These are phyloP conservation scores for Enhydra lutris DNA, from an alignment of 2,113 vertebrate genomes.

Conservation along the genomic window DNA sequence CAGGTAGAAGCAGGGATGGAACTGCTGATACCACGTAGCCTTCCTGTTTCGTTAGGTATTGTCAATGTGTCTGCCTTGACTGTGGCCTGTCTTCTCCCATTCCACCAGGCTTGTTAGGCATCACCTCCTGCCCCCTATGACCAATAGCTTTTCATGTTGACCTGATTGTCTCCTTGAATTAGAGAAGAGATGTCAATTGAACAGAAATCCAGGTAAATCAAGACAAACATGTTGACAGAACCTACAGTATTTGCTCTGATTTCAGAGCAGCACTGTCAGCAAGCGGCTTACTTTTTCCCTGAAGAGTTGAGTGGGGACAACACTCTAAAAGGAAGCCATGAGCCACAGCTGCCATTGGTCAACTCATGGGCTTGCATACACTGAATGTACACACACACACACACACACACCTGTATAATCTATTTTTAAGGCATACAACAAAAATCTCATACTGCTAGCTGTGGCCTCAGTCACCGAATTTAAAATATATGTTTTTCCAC, in stretches of 20 bases:
- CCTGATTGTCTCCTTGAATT: background rate
- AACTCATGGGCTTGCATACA: background rate
- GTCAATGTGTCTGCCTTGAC: background rate
- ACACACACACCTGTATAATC: background rate
- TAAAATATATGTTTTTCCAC: conserved; percentile 25
- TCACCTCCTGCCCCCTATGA: background rate
- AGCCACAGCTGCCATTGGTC: background rate
- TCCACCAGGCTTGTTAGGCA: background rate
- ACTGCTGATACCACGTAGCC: background rate
- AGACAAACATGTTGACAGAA: background rate
- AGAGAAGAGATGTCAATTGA: background rate
- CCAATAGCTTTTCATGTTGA: background rate
- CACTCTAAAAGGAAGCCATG: background rate
- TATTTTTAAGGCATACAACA: conserved; percentile 53
- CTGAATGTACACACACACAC: background rate
- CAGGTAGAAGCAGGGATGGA: background rate
- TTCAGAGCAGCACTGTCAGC: background rate
- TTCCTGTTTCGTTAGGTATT: background rate
- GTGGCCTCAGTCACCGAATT: conserved; percentile 36
- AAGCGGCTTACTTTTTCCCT: background rate
- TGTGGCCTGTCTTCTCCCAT: background rate
- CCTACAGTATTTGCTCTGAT: background rate
- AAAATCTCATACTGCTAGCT: conserved; percentile 28
- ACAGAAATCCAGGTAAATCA: background rate
- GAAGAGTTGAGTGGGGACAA: background rate